These are phyloP conservation scores for Ceratina calcarata DNA, from an alignment of 1,140 invertebrate genomes.

Conservation along the genomic window DNA sequence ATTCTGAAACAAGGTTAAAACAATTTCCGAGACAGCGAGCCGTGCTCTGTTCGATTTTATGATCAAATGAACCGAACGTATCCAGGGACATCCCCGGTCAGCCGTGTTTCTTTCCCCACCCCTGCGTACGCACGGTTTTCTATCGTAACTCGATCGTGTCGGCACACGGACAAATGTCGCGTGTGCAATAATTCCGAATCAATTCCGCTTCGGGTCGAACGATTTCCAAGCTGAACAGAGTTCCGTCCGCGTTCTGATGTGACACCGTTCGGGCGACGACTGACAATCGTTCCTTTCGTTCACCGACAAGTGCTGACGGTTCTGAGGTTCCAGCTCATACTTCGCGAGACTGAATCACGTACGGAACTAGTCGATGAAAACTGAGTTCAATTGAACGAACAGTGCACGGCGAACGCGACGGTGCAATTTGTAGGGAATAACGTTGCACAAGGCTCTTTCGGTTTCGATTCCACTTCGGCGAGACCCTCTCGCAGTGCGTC, in stretches of 20 bases:
- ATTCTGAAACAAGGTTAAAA: conserved; percentile 29
- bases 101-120: not conserved
- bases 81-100: too few relatives aligned
- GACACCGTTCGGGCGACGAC: not conserved
- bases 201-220: conserved; percentile 38
- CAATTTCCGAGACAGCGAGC: conserved; percentile 37
- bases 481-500: not conserved
- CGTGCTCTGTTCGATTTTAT: conserved; percentile 32
- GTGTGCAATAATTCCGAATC: conserved; percentile 49
- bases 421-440: not conserved
- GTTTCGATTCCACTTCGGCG: not conserved
- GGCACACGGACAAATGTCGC: conserved; percentile 29
- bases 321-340: too few relatives aligned
- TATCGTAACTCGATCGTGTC: conserved; percentile 30
- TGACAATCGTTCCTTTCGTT: not conserved
- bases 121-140: conserved; percentile 37
- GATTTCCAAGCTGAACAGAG: not conserved
- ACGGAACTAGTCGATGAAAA: too few relatives aligned
- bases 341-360: not conserved
- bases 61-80: conserved; percentile 33
- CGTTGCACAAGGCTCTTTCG: not conserved
- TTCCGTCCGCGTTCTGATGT: not conserved
- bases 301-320: not conserved
- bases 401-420: too few relatives aligned
- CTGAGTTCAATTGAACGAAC: too few relatives aligned